Conservation (phyloP, 2,113 vertebrate genomes). For the Cercopithecus mona region DNA sequence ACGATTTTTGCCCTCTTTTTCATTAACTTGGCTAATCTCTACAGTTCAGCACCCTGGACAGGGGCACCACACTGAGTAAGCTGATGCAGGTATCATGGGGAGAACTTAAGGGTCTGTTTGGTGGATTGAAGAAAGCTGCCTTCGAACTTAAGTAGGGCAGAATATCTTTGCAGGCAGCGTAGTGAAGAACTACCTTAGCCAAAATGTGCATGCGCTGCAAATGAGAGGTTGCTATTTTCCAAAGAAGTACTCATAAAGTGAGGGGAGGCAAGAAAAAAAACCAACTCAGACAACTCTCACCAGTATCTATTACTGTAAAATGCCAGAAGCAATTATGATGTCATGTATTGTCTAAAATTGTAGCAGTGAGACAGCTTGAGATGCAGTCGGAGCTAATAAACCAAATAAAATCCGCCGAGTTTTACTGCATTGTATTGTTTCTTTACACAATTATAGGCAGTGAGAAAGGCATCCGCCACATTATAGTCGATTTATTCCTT, state of each 20-base stretch:
- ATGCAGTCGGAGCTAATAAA: constrained; percentile 73
- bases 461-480: constrained; percentile 65
- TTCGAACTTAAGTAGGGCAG: constrained; percentile 57
- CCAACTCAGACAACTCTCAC: constrained; percentile 34
- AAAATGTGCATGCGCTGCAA: constrained; percentile 55
- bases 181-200: constrained; percentile 23
- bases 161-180: constrained; percentile 47
- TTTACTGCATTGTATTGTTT: constrained; percentile 63
- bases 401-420: constrained; percentile 59
- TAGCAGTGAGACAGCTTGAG: constrained; percentile 64
- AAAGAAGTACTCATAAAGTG: constrained; percentile 42
- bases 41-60: constrained; percentile 12
- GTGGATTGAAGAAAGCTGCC: constrained; percentile 6
- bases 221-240: constrained; percentile 63
- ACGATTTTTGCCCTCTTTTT: background rate
- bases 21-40: background rate
- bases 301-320: constrained; percentile 71
- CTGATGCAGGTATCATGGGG: background rate
- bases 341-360: constrained; percentile 72
- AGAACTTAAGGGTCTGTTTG: background rate
- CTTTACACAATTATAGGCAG: constrained; percentile 66
- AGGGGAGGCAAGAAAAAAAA: background rate
- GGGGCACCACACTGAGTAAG: fast-evolving
- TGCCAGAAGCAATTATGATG: constrained; percentile 77
- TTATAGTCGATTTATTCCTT: constrained; percentile 66